Conservation (phyloP, 1,140 invertebrate species). For the Probaryconus sp. region DNA sequence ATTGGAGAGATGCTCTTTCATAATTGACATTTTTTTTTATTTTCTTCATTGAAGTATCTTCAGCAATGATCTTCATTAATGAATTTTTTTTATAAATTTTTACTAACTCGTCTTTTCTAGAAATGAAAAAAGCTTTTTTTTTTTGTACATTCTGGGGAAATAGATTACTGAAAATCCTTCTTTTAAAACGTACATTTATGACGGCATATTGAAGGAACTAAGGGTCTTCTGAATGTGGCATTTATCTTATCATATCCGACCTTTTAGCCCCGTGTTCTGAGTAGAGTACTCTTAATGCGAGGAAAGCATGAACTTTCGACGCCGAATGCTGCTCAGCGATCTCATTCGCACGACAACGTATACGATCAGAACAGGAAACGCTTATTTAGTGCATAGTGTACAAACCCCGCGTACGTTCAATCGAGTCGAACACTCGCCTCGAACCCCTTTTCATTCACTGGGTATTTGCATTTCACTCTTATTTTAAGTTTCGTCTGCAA, state of each 20-base stretch:
- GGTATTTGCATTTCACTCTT: slow-evolving; percentile 6
- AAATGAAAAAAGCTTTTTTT: too few species aligned
- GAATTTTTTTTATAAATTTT: too few species aligned
- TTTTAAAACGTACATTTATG: too few species aligned
- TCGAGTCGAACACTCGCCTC: slow-evolving; percentile 24
- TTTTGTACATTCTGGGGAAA: too few species aligned
- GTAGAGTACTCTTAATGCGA: slow-evolving; percentile 22
- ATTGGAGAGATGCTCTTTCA: too few species aligned
- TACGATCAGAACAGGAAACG: slow-evolving; percentile 58
- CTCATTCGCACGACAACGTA: slow-evolving; percentile 55
- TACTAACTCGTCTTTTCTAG: too few species aligned
- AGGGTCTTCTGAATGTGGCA: slow-evolving; percentile 36
- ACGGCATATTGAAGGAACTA: slow-evolving; percentile 30
- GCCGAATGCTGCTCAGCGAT: slow-evolving; percentile 50
- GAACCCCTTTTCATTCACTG: slow-evolving; percentile 25
- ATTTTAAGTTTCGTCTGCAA: neutral
- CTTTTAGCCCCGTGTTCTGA: slow-evolving; percentile 53
- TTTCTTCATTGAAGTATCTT: too few species aligned
- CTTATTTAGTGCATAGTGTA: slow-evolving; percentile 61
- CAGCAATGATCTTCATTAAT: too few species aligned
- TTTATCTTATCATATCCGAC: slow-evolving; percentile 62
- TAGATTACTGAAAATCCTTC: too few species aligned
- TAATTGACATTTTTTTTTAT: too few species aligned
- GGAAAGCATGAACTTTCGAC: slow-evolving; percentile 60
- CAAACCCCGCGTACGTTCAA: slow-evolving; percentile 42